Conservation (phyloP, 2,113 vertebrate species). For the Salvator merianae region DNA sequence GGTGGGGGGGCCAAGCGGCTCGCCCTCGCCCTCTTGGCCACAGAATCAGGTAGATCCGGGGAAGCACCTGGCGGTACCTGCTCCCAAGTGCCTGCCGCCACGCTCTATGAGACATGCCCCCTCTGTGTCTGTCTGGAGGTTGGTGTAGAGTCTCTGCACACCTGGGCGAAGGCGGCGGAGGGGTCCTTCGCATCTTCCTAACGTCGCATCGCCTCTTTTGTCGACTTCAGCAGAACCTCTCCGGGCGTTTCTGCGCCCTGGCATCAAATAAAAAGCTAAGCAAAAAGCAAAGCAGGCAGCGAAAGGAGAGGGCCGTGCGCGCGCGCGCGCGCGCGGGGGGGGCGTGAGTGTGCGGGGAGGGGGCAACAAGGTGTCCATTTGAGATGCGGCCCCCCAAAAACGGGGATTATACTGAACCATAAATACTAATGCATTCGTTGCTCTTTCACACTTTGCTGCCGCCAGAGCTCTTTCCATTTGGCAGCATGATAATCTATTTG, state of each 20-base stretch:
- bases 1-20: too few relatives aligned
- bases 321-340: neutral
- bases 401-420: constrained; percentile 55
- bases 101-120: too few relatives aligned
- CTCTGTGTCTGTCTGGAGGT: too few relatives aligned
- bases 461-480: constrained; percentile 61
- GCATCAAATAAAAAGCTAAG: constrained; percentile 37
- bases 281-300: neutral
- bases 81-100: too few relatives aligned
- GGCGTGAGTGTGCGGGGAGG: constrained; percentile 3
- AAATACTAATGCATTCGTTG: constrained; percentile 74
- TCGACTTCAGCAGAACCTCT: constrained; percentile 63
- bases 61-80: too few relatives aligned
- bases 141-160: too few relatives aligned
- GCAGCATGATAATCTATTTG: constrained; percentile 71
- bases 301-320: neutral
- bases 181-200: constrained; percentile 69
- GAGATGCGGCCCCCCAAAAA: constrained; percentile 58
- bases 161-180: too few relatives aligned
- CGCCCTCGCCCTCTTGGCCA: too few relatives aligned
- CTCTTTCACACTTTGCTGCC: constrained; percentile 68
- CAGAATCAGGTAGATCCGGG: too few relatives aligned
- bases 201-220: constrained; percentile 64
- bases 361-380: constrained; percentile 49
- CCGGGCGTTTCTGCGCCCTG: constrained; percentile 49